Percentiles rank a stretch among this genome's conserved stretches.
Conservation (phyloP, 2,888 invertebrate species). For the Hypomecis atomaria region DNA sequence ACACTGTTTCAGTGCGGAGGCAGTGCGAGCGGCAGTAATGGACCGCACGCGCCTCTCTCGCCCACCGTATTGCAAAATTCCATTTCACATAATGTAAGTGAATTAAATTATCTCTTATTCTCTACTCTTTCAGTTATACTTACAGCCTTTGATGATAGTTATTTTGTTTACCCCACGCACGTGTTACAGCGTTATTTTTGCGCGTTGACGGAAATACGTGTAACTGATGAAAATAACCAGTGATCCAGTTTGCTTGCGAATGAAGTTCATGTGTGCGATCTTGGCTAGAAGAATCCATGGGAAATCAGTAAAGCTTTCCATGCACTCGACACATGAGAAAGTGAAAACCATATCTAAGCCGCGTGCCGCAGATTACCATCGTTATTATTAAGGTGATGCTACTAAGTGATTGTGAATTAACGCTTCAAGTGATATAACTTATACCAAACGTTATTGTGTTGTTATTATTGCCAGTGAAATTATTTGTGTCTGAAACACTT, state of each 20-base stretch:
- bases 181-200: slow-evolving; percentile 26
- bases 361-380: slow-evolving; percentile 20
- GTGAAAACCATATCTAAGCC: slow-evolving; percentile 14
- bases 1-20: slow-evolving; percentile 74
- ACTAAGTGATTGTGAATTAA: slow-evolving; percentile 8
- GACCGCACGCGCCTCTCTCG: slow-evolving; percentile 80
- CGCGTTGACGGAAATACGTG: slow-evolving; percentile 20
- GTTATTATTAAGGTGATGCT: slow-evolving; percentile 17
- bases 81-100: slow-evolving; percentile 78
- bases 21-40: slow-evolving; percentile 77
- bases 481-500: no score
- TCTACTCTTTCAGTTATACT: slow-evolving; percentile 12
- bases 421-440: neutral
- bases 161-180: slow-evolving; percentile 27
- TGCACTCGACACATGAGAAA: slow-evolving; percentile 29
- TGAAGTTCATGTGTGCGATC: slow-evolving; percentile 21
- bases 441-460: neutral
- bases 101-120: slow-evolving; percentile 6
- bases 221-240: slow-evolving; percentile 25
- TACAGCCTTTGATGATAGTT: slow-evolving; percentile 8
- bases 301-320: slow-evolving; percentile 28
- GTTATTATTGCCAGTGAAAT: neutral
- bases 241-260: slow-evolving; percentile 25
- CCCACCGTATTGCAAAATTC: slow-evolving; percentile 80
- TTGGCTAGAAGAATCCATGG: slow-evolving; percentile 16